phyloP scores from a whole-genome alignment of 2,797 vertebrate genomes.

The Danionella dracula region DNA sequence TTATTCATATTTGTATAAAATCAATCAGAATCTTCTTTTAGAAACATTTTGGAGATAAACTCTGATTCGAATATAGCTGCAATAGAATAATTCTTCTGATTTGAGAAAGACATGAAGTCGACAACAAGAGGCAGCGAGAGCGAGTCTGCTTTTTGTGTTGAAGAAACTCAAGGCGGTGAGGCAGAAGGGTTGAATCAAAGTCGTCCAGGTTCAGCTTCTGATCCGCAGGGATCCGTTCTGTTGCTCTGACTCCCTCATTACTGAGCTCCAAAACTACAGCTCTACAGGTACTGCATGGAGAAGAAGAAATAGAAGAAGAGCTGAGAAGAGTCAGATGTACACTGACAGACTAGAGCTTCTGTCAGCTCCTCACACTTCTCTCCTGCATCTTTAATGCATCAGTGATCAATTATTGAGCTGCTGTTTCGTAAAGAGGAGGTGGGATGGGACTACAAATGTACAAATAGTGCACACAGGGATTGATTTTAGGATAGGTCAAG shows the following conservation, averaged over 20 bases:
- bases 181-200: not conserved
- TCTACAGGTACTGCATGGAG: constrained; percentile 31
- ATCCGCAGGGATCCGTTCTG: constrained; percentile 6
- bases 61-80: not conserved
- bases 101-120: not conserved
- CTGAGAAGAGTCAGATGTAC: constrained; percentile 3
- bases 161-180: not conserved
- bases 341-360: constrained; percentile 16
- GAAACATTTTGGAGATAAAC: too few species aligned
- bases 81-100: not conserved
- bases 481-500: too few species aligned
- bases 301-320: not conserved
- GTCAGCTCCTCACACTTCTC: constrained; percentile 39
- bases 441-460: constrained; percentile 30
- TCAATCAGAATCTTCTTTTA: too few species aligned
- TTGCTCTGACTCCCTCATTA: constrained; percentile 27
- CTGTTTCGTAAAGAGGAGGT: constrained; percentile 23
- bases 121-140: not conserved
- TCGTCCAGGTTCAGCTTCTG: constrained; percentile 4
- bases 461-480: too few species aligned
- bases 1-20: too few species aligned
- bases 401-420: constrained; percentile 56
- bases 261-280: constrained; percentile 14
- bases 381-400: constrained; percentile 49
- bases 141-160: not conserved